These are phyloP conservation scores for Channallabes apus DNA, from an alignment of 2,797 vertebrate species.

Conservation along the genomic window DNA sequence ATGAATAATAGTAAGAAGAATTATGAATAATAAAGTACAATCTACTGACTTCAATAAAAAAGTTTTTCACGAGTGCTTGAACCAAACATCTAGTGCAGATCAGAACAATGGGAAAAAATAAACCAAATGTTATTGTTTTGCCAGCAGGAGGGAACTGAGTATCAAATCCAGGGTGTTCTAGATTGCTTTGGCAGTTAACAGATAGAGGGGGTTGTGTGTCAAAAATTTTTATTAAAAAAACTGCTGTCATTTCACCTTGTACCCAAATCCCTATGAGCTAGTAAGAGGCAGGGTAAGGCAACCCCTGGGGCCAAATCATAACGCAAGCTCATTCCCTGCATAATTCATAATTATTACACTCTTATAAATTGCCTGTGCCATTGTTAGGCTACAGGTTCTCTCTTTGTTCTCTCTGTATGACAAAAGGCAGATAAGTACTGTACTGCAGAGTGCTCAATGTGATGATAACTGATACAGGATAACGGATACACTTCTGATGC, in stretches of 20 bases:
- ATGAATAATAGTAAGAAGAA: neutral
- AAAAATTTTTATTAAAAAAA: neutral
- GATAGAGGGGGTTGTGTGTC: neutral
- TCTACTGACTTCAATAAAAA: neutral
- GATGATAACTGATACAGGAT: constrained; percentile 11
- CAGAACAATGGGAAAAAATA: neutral
- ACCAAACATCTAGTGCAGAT: neutral
- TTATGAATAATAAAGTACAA: neutral
- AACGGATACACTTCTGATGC: neutral
- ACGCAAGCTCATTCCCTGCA: constrained; percentile 1
- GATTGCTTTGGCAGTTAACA: neutral
- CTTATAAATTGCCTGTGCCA: neutral
- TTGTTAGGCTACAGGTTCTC: neutral
- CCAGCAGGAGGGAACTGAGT: neutral
- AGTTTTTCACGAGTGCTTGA: neutral
- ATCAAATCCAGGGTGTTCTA: constrained; percentile 31
- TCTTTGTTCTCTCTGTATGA: neutral
- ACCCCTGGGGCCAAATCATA: constrained; percentile 6
- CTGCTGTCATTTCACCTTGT: constrained; percentile 34
- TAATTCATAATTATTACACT: neutral
- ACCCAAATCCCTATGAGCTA: neutral
- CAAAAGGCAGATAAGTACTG: neutral
- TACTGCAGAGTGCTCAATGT: neutral
- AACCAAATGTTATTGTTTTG: constrained; percentile 14
- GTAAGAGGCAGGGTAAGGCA: neutral